A percentile compares a stretch with the other conserved stretches of the same genome.
These are phyloP conservation scores for Erinaceus europaeus DNA, from an alignment of 2,113 vertebrate species.

Conservation along the genomic window DNA sequence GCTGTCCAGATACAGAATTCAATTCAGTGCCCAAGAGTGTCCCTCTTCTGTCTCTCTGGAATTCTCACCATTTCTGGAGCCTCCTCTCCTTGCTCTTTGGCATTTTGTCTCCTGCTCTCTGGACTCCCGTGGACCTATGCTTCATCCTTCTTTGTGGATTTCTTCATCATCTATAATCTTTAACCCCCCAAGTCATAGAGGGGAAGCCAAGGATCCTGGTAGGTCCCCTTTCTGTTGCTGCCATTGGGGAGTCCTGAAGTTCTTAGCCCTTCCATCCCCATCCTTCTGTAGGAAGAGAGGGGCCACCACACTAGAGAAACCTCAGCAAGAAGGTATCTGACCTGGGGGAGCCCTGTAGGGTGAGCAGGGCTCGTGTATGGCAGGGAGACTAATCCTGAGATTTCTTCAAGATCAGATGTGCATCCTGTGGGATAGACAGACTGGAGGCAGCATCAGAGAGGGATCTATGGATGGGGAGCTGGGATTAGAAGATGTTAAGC, in stretches of 20 bases:
- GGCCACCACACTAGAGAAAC: rapidly evolving
- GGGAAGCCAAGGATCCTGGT: no score
- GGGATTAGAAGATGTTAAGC: conserved; percentile 71
- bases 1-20: neutral
- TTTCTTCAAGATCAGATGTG: conserved; percentile 62
- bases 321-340: neutral
- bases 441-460: conserved; percentile 72
- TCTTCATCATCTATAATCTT: no score
- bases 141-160: no score
- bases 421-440: conserved; percentile 46
- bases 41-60: no score
- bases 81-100: neutral
- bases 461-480: conserved; percentile 65
- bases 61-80: neutral
- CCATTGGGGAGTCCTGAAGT: rapidly evolving
- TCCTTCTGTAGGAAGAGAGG: neutral
- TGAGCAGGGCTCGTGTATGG: neutral
- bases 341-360: rapidly evolving
- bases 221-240: no score
- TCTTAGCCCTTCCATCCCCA: neutral
- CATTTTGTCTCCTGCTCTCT: neutral
- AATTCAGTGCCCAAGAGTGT: neutral
- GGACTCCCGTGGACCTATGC: neutral
- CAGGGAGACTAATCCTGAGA: conserved; percentile 31
- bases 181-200: no score